Conservation (phyloP, 2,888 invertebrate species). For the Lasioglossum oenotherae region DNA sequence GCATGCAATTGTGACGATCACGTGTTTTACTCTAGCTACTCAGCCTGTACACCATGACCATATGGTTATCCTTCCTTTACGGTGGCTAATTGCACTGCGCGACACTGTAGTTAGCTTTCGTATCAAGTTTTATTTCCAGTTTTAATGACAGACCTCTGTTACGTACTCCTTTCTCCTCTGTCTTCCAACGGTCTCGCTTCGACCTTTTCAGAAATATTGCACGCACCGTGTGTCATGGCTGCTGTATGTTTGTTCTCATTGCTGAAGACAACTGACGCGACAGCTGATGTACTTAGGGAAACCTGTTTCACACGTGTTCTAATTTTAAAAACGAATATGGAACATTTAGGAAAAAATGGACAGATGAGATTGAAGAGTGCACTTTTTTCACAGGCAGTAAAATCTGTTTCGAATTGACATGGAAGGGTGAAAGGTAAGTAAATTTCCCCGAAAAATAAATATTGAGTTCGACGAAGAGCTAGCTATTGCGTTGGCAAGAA, state of each 20-base stretch:
- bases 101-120: constrained; percentile 26
- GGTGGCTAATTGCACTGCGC: constrained; percentile 22
- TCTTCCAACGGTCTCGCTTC: background rate
- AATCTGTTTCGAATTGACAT: background rate
- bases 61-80: constrained; percentile 19
- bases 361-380: background rate
- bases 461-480: background rate
- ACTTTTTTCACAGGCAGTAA: background rate
- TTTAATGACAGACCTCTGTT: constrained; percentile 9
- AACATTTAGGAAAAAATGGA: too few species aligned
- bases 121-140: constrained; percentile 32
- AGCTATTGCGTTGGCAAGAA: background rate
- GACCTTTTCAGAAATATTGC: background rate
- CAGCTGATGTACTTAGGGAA: background rate
- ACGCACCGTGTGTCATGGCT: background rate
- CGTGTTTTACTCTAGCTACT: background rate
- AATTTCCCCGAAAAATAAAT: background rate
- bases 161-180: background rate
- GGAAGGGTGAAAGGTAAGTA: background rate
- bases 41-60: background rate
- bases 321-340: background rate
- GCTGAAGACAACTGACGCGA: background rate
- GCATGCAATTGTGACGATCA: background rate
- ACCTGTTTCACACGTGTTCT: background rate
- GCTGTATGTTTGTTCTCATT: background rate